phyloP scores from a whole-genome alignment of 2,797 vertebrate species.

The Helarctos malayanus region DNA sequence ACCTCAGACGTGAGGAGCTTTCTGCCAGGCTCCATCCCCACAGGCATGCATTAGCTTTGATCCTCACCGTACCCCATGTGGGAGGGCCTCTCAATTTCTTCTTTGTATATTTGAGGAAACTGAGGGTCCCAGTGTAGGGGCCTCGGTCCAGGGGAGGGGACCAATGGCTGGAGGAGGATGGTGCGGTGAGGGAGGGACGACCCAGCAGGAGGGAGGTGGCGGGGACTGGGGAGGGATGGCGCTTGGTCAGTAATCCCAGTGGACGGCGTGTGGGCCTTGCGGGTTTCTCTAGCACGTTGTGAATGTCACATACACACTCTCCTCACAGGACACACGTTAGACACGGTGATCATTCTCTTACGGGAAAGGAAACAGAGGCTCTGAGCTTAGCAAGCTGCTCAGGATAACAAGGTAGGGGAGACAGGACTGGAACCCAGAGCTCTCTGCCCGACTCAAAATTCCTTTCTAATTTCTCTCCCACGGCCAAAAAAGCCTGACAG shows the following conservation, averaged over 20 bases:
- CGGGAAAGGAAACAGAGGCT: neutral
- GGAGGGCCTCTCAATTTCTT: neutral
- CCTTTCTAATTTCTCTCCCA: neutral
- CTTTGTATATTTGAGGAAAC: neutral
- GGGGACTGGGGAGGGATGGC: rapidly evolving
- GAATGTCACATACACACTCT: rapidly evolving
- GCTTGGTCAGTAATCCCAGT: neutral
- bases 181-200: neutral
- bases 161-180: neutral
- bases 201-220: neutral
- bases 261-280: neutral
- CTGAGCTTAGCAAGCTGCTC: neutral
- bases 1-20: neutral
- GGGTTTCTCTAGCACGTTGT: no score
- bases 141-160: neutral
- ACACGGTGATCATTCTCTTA: rapidly evolving
- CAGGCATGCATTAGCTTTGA: neutral
- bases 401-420: neutral
- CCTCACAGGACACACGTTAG: rapidly evolving
- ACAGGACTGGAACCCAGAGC: neutral
- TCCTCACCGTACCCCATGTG: neutral
- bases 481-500: no score
- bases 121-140: neutral
- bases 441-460: neutral
- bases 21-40: neutral